Percentiles rank a stretch among this genome's conserved stretches.
Conservation (phyloP, 2,113 vertebrate genomes). For the Dipodomys ordii region DNA sequence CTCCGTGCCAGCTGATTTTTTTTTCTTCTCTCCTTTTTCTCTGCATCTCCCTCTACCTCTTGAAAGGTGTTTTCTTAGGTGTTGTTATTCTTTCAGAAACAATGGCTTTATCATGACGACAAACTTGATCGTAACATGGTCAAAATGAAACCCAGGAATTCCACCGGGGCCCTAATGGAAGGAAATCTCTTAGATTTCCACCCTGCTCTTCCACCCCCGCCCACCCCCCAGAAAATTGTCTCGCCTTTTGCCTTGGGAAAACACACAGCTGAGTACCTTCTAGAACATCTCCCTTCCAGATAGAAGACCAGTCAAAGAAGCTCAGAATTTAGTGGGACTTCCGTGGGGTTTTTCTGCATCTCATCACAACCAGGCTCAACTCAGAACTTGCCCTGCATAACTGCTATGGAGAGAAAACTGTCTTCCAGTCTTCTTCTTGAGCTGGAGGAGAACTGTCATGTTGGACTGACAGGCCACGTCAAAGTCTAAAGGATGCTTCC, state of each 20-base stretch:
- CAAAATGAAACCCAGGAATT: neutral
- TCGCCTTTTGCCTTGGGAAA: neutral
- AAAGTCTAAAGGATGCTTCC: neutral
- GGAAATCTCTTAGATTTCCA: neutral
- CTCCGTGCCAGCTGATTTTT: neutral
- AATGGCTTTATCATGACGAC: neutral
- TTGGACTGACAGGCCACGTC: neutral
- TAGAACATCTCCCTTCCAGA: neutral
- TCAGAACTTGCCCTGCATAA: neutral
- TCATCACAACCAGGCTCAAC: neutral
- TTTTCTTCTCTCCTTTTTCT: neutral
- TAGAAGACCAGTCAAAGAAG: fast-evolving
- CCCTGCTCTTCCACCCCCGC: neutral
- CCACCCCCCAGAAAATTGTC: neutral
- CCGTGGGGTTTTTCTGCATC: neutral
- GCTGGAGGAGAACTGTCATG: neutral
- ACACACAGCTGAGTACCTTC: neutral
- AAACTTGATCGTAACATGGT: neutral
- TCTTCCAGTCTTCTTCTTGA: neutral
- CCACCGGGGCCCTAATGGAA: neutral
- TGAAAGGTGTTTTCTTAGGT: neutral
- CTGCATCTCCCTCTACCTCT: neutral
- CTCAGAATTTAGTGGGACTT: neutral
- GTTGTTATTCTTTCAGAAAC: neutral
- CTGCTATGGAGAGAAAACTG: neutral